Evolutionary conservation across 2,888 invertebrate species (phyloP), one percentile per base, ranked within the genome.

Genomic region (Syrista parreyssii): DNA sequence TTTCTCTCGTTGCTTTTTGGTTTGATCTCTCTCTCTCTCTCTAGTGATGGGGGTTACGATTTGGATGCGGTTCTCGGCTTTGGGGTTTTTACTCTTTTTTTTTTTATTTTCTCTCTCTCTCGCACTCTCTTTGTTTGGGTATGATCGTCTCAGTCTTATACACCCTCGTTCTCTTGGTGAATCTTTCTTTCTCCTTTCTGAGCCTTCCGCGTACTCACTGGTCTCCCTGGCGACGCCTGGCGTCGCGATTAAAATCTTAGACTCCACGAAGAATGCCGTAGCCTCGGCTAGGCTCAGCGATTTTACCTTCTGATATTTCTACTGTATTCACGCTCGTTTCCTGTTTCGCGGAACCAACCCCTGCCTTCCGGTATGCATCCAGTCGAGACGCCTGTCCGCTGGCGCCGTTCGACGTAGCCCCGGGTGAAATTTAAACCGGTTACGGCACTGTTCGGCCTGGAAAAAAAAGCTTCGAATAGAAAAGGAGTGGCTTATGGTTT

Each of bases 401-500:
- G 23, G 40, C 40, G 40, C 55, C 55, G 23, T 55, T 55, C 55
- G 23, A 23, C 23, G 9, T 55, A 15, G 55, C 55, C 55, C 9
- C 23, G 55, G 55, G 55, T 23, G 23, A 55, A 55, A 55, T 55
- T 55, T 55, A 9, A 55, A 55, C 0, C 55, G 23, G 55, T 23
- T 55, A 55, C 55, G 55, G 55, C 15, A 55, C 55, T 55, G 55
- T 4, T 6, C 0, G 40, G 40, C 1, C 9, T 6, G 55, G 6
- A 23, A 0, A 23, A 55, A 55, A 55, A 55, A 55, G 55, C 55
- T 55, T 23, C 9, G 55, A 2, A 71, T 31, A 2, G 75, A 86
- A 86, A 87, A 88, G 88, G 88, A 86, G 88, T 87, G 88, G 88
- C 88, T 81, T 86, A 75, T 11, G 81, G n/a, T 33, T 82, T 80